Conservation (phyloP, 1,140 invertebrate genomes). For the Drosophila ananassae region DNA sequence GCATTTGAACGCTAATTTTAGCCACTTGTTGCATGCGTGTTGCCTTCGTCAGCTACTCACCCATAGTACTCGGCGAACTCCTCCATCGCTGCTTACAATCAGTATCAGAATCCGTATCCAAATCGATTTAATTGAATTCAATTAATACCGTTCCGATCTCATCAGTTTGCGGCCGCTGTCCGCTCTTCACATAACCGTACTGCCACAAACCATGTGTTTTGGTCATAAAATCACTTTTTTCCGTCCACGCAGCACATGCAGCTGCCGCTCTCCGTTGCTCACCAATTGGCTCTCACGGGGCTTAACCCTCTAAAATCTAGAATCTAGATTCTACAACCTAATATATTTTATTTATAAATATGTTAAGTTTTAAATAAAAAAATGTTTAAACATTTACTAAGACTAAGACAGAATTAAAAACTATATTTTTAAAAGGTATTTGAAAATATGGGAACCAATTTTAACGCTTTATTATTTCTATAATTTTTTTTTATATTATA, state of each 20-base stretch:
- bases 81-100: slow-evolving; percentile 38
- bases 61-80: slow-evolving; percentile 56
- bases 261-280: slow-evolving; percentile 22
- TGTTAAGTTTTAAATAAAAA: too few relatives aligned
- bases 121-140: slow-evolving; percentile 49
- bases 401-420: too few relatives aligned
- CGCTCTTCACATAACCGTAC: slow-evolving; percentile 44
- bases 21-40: slow-evolving; percentile 51
- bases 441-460: too few relatives aligned
- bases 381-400: too few relatives aligned
- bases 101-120: neutral
- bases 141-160: slow-evolving; percentile 33
- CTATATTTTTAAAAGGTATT: too few relatives aligned
- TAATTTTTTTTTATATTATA: too few relatives aligned
- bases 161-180: slow-evolving; percentile 33
- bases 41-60: slow-evolving; percentile 25
- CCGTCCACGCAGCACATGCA: slow-evolving; percentile 36
- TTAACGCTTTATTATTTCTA: too few relatives aligned
- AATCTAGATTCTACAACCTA: neutral
- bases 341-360: too few relatives aligned
- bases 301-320: neutral
- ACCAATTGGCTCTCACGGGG: neutral
- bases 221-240: slow-evolving; percentile 44
- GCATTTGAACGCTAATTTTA: slow-evolving; percentile 64
- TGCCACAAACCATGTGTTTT: slow-evolving; percentile 38